Evolutionary conservation across 2,797 vertebrate species (phyloP), one percentile per base, ranked within the genome.

Genomic region (Anolis apletophallus): DNA sequence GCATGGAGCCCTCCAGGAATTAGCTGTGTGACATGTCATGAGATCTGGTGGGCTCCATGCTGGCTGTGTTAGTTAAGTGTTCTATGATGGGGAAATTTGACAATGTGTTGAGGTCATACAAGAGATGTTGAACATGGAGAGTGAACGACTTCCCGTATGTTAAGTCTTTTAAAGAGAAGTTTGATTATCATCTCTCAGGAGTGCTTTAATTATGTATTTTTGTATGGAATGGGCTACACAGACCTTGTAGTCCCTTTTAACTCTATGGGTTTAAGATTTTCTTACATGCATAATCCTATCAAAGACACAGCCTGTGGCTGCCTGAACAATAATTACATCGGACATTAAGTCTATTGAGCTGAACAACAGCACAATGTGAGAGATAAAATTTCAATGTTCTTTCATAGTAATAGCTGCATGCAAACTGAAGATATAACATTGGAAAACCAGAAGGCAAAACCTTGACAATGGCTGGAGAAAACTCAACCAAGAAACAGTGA

Each of bases 251-350:
- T 46, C 46, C 7, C 46, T 46, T 46, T 46, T 46, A 46, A 46
- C 46, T 46, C 46, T 7, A 46, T 46, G 46, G 46, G 4, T 46
- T 46, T 46, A 46, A 46, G 46, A 90, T 83, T 84, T 85, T 80
- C 19, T 84, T 74, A 68, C 11, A 36, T 77, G 86, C 55, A 77
- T 74, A 77, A 91, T 87, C 76, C 55, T 87, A 79, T 83, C 40
- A 86, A 85, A 91, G 73, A 55, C 46, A 85, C 75, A 79, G 46
- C 17, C 85, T 80, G n/a, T 40, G 90, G 86, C 69, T 80, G 85
- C n/a, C 55, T 54, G 73, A 81, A 32, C 72, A 81, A 10, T 67
- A 21, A 7, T 77, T 79, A 26, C 85, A 77, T 34, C 54, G 82
- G 77, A 26, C 57, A 59, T 0, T 80, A 67, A 80, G 50, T 85